Evolutionary conservation across 2,113 vertebrate species (phyloP), one percentile per base, ranked within the genome.

Genomic region (Fulica atra): DNA sequence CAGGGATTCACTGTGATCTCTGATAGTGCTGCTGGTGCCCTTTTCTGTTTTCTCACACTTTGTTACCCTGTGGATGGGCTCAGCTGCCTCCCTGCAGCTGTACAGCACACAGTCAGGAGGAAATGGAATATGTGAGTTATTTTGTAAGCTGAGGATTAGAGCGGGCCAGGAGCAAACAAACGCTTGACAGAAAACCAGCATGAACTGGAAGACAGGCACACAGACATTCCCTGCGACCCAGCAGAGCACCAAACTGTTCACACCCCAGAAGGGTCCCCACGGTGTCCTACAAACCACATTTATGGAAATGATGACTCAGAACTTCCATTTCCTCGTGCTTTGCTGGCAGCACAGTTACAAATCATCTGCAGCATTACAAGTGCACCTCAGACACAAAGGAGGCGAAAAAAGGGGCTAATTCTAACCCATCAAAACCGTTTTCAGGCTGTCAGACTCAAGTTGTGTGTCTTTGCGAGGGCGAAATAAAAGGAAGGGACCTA

Each of bases 241-340:
- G 26, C 8, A 25, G 40, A 68, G 42, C 51, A 65, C 0, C 0
- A 36, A 82, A 57, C 19, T 0, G 0, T 23, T 74, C 33, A 28
- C 14, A 40, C 2, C 44, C 31, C 70, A 50, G 35, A 87, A 71
- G 33, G 21, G 29, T 68, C 18, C 48, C 35, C 53, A 16, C 3
- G 0, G 11, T 48, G 33, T 77, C 51, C 76, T n/a, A 50, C n/a
- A 57, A 65, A 59, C 23, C 2, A 1, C 24, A 23, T 15, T 38
- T 15, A 31, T 6, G 38, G 77, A 53, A 92, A 68, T 1, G 19
- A 19, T 54, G 68, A 54, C 46, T 59, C 40, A 68, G 60, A 93
- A 19, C 26, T 18, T 60, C 64, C 51, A 72, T 48, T 51, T 66
- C 21, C 7, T 51, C 0, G 2, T 9, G 42, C 50, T 7, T 8